phyloP scores from a whole-genome alignment of 2,888 invertebrate species.

The Uloborus plumipes region DNA sequence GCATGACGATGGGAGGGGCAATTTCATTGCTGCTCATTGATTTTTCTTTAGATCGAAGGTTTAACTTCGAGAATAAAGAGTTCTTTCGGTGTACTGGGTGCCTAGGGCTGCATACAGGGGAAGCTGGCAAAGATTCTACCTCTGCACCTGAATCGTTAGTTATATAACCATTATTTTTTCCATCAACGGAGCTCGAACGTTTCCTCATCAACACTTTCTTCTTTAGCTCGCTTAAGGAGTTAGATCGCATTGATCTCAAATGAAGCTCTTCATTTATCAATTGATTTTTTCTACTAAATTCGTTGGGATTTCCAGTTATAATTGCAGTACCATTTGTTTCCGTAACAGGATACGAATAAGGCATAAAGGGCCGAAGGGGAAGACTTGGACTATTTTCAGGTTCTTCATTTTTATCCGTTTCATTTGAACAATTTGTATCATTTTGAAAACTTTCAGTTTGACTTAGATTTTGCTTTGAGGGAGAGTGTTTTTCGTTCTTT shows the following conservation, averaged over 20 bases:
- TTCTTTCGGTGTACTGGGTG: slow-evolving; percentile 46
- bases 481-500: slow-evolving; percentile 25
- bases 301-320: slow-evolving; percentile 8
- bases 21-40: slow-evolving; percentile 66
- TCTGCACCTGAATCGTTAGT: slow-evolving; percentile 23
- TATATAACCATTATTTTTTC: slow-evolving; percentile 40
- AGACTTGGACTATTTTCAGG: slow-evolving; percentile 18
- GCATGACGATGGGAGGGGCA: slow-evolving; percentile 42
- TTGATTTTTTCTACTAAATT: slow-evolving; percentile 44
- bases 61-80: slow-evolving; percentile 61
- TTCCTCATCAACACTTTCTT: slow-evolving; percentile 65
- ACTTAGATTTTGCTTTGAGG: slow-evolving; percentile 1
- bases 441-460: background rate
- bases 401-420: slow-evolving; percentile 1
- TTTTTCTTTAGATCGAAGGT: slow-evolving; percentile 65
- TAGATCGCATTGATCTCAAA: slow-evolving; percentile 62
- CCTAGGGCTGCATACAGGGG: slow-evolving; percentile 41
- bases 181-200: slow-evolving; percentile 67
- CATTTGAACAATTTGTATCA: background rate
- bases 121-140: slow-evolving; percentile 41
- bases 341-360: slow-evolving; percentile 56
- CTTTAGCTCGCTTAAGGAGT: slow-evolving; percentile 66
- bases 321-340: slow-evolving; percentile 14
- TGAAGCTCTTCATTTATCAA: slow-evolving; percentile 52
- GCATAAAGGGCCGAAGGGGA: slow-evolving; percentile 67